Percentiles rank a stretch among this genome's conserved stretches.
Conservation (phyloP, 2,888 invertebrate species). For the Drosophila birchii region DNA sequence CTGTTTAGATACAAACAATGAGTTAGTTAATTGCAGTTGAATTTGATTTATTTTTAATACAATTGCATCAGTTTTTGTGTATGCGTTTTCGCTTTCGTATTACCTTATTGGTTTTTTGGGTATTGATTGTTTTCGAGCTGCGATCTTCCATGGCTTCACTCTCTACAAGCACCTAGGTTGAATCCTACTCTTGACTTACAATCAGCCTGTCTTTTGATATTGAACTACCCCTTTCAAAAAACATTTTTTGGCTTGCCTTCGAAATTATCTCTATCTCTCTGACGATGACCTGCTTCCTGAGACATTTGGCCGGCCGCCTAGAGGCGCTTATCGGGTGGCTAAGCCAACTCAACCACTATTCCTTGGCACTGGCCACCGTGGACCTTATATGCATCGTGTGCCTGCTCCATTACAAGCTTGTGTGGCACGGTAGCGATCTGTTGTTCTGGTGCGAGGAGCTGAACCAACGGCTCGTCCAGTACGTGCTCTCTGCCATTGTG, state of each 20-base stretch:
- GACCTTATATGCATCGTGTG: conserved; percentile 40
- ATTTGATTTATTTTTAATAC: not conserved
- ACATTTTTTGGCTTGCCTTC: conserved; percentile 26
- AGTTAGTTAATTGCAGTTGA: too few relatives aligned
- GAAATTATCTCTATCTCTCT: conserved; percentile 45
- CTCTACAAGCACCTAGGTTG: not conserved
- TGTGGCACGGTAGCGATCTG: conserved; percentile 49
- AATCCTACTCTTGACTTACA: not conserved
- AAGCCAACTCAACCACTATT: conserved; percentile 32
- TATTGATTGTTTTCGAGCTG: not conserved
- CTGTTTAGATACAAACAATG: not conserved
- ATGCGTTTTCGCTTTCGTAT: not conserved
- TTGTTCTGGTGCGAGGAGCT: conserved; percentile 55
- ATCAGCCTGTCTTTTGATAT: conserved; percentile 11
- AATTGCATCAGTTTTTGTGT: not conserved
- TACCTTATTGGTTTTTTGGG: not conserved
- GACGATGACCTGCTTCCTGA: conserved; percentile 38
- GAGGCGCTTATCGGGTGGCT: conserved; percentile 20
- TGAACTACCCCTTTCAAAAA: not conserved
- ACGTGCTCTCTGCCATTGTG: conserved; percentile 44
- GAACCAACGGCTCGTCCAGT: conserved; percentile 21
- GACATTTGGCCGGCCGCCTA: conserved; percentile 15
- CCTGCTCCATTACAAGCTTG: conserved; percentile 51
- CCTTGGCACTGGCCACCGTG: conserved; percentile 37
- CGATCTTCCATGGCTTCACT: not conserved